Conservation (phyloP, 1,140 invertebrate genomes). For the Scaptomyza hsui region DNA sequence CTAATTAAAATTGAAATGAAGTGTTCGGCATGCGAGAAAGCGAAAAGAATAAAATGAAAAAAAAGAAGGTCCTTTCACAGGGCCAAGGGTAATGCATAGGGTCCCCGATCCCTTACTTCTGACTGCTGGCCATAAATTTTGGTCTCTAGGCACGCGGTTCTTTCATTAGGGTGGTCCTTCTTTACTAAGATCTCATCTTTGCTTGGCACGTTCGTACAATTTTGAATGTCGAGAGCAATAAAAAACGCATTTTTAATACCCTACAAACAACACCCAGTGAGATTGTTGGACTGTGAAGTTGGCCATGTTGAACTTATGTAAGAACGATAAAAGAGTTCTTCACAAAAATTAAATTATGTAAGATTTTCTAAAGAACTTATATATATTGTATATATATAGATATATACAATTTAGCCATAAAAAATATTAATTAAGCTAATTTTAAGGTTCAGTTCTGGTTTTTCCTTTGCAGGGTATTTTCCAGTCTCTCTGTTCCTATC, state of each 20-base stretch:
- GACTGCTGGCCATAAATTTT: conserved; percentile 59
- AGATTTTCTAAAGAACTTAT: too few relatives aligned
- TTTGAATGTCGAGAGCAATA: conserved; percentile 37
- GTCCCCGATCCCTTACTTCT: neutral
- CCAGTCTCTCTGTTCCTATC: neutral
- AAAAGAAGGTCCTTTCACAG: conserved; percentile 56
- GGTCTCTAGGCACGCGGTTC: conserved; percentile 9
- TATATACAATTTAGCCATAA: too few relatives aligned
- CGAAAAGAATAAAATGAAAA: neutral
- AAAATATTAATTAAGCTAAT: too few relatives aligned
- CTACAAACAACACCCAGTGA: conserved; percentile 1
- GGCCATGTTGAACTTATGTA: neutral
- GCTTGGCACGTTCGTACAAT: conserved; percentile 69
- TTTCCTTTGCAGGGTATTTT: neutral
- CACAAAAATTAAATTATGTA: too few relatives aligned
- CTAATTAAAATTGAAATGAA: conserved; percentile 81
- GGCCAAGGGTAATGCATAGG: neutral
- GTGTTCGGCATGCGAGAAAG: conserved; percentile 56
- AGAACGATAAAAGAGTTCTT: neutral
- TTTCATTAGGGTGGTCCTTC: conserved; percentile 59
- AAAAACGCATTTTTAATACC: conserved; percentile 65
- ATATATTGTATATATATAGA: too few relatives aligned
- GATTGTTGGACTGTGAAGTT: neutral
- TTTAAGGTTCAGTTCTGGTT: too few relatives aligned
- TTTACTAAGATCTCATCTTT: conserved; percentile 8